Evolutionary conservation across 2,888 invertebrate species (phyloP).

Genomic region (Sympetrum striolatum): DNA sequence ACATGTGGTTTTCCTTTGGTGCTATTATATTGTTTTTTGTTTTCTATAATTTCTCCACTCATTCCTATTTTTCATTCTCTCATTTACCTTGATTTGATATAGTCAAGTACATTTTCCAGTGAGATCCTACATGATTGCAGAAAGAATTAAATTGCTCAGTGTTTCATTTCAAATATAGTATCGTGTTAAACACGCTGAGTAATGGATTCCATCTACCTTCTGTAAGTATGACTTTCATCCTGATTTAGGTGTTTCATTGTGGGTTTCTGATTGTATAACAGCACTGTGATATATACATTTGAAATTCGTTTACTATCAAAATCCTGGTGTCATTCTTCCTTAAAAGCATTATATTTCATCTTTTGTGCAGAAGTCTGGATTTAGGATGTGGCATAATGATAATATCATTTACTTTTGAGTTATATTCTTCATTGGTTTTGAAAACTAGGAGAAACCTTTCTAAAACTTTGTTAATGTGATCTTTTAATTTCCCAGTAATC

Average conservation of each 20-base stretch:
- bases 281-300: conserved; percentile 13
- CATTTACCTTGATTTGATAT: too few relatives aligned
- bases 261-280: not conserved
- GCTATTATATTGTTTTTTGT: too few relatives aligned
- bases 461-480: not conserved
- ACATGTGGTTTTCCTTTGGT: too few relatives aligned
- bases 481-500: not conserved
- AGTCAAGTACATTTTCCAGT: too few relatives aligned
- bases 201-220: not conserved
- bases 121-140: not conserved
- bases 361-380: not conserved
- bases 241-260: not conserved
- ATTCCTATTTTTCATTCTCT: too few relatives aligned
- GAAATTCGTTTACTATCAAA: not conserved
- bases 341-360: not conserved
- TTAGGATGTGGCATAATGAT: not conserved
- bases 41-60: too few relatives aligned
- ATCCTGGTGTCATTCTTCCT: not conserved
- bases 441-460: not conserved
- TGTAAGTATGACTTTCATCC: not conserved
- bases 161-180: not conserved
- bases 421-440: too few relatives aligned
- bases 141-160: not conserved
- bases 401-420: not conserved
- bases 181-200: not conserved